Evolutionary conservation across 2,797 vertebrate species (phyloP), one percentile per base, ranked within the genome.

Genomic region (Coccyzus lansbergi): DNA sequence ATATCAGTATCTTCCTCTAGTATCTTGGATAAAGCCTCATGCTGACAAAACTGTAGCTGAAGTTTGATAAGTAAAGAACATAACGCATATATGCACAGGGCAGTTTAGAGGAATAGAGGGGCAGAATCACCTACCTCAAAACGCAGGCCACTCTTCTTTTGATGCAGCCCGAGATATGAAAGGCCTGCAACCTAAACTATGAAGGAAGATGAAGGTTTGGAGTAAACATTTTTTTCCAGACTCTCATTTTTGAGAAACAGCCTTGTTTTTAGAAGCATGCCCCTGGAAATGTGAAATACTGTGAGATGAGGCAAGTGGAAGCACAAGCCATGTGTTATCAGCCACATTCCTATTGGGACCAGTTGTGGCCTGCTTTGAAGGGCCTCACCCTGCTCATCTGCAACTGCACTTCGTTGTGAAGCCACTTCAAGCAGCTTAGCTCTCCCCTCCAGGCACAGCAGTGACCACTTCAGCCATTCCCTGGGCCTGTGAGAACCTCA

Each of bases 361-460:
- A 14, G 17, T 15, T 26, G 8, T 5, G 1, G 4, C 38, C 34
- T 5, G 42, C 18, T 20, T 4, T 9, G 26, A 60, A 29, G 21
- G 40, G 42, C 11, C 34, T 26, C 4, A 6, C 1, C 15, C 51
- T 5, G 0, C 31, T 9, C 12, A 22, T 13, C 36, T 44, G n/a
- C 19, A 49, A 28, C 9, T 7, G 21, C 4, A 33, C 26, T 17
- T 13, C 4, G 13, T 2, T 10, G 25, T 8, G 33, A 28, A 26
- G 38, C 20, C 29, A 4, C 25, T 25, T 38, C 15, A 17, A 8
- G 2, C 3, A 15, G 10, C 38, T 17, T 2, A 6, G 2, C 2
- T 1, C 12, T 4, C n/a, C 25, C 4, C 46, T 2, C 22, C 12
- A 1, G 3, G 33, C 40, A 1, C 1, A 2, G 38, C 4, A 7